phyloP scores from a whole-genome alignment of 1,140 invertebrate genomes.

The Listronotus oregonensis region DNA sequence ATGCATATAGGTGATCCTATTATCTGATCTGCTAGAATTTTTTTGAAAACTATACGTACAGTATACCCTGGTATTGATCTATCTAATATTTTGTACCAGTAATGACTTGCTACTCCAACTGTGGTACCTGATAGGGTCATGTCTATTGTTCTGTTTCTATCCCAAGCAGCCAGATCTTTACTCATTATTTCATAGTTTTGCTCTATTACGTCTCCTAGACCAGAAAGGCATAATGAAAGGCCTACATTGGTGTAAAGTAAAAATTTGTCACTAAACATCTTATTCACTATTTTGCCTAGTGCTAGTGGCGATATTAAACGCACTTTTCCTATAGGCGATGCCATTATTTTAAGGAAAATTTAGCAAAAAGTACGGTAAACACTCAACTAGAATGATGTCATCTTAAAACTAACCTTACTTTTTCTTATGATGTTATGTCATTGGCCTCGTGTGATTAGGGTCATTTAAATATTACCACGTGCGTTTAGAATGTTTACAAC shows the following conservation, averaged over 20 bases:
- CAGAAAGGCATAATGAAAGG: conserved; percentile 78
- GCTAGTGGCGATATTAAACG: too few relatives aligned
- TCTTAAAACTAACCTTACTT: too few relatives aligned
- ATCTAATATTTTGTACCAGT: conserved; percentile 82
- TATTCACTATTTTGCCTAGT: conserved; percentile 8
- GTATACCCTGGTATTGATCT: conserved; percentile 70
- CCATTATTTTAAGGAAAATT: too few relatives aligned
- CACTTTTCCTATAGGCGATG: too few relatives aligned
- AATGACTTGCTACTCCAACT: conserved; percentile 82
- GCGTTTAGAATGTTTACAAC: too few relatives aligned
- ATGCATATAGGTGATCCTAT: conserved; percentile 87
- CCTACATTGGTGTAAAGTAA: conserved; percentile 84
- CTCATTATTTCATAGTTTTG: conserved; percentile 81
- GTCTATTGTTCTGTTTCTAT: conserved; percentile 70
- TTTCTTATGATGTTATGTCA: too few relatives aligned
- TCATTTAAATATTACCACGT: too few relatives aligned
- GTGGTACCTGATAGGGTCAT: conserved; percentile 81
- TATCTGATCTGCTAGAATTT: conserved; percentile 86
- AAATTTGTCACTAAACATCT: conserved; percentile 73
- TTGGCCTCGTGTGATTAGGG: too few relatives aligned
- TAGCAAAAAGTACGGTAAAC: too few relatives aligned
- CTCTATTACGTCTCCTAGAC: conserved; percentile 79
- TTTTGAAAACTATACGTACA: conserved; percentile 75
- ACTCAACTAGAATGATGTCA: too few relatives aligned
- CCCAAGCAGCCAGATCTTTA: conserved; percentile 67